A percentile compares a stretch with the other conserved stretches of the same genome.
Conservation (phyloP, 2,888 invertebrate species). For the Chromoteleia sp. region DNA sequence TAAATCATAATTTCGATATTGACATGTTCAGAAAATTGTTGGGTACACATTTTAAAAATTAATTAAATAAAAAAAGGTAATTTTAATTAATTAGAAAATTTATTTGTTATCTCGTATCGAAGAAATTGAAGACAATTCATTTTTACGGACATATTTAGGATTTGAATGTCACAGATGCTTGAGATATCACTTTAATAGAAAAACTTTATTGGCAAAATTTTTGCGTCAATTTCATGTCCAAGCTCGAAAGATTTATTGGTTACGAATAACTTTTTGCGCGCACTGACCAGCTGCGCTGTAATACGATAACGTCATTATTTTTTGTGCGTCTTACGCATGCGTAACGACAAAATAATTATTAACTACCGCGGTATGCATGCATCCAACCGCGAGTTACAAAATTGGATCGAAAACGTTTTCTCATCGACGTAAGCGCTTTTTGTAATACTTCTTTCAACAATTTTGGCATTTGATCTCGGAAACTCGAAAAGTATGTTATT, state of each 20-base stretch:
- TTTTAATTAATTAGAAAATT: too few relatives aligned
- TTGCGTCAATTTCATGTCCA: background rate
- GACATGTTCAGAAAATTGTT: too few relatives aligned
- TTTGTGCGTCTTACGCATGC: background rate
- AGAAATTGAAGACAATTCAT: too few relatives aligned
- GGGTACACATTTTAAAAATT: too few relatives aligned
- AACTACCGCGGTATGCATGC: background rate
- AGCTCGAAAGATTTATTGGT: constrained; percentile 12
- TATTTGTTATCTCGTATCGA: too few relatives aligned
- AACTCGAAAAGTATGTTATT: too few relatives aligned
- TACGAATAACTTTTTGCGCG: constrained; percentile 13
- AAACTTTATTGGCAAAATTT: background rate
- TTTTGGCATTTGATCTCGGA: background rate
- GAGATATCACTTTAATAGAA: background rate
- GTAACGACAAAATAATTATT: constrained; percentile 25
- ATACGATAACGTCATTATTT: constrained; percentile 15
- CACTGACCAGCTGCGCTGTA: constrained; percentile 10
- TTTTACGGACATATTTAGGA: too few relatives aligned
- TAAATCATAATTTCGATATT: too few relatives aligned
- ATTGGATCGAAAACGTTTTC: background rate
- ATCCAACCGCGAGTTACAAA: background rate
- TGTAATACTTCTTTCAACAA: background rate
- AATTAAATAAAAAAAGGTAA: too few relatives aligned
- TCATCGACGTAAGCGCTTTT: background rate
- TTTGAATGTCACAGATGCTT: too few relatives aligned